Base-by-base conservation (phyloP, 2,888 invertebrate genomes). In the Urechis unicinctus region DNA sequence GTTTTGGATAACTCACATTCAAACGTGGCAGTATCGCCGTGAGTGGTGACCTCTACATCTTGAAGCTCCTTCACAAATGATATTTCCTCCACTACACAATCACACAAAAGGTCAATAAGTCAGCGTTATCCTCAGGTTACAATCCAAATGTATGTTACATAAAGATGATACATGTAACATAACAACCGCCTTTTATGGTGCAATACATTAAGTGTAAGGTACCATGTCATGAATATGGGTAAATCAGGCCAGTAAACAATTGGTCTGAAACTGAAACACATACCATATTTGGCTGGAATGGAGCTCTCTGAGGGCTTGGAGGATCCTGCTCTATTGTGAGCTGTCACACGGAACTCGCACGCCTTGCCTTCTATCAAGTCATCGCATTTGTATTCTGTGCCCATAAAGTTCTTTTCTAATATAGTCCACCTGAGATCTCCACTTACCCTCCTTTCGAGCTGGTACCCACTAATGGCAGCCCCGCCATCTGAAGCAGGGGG, bases 361-460 rank as follows among this genome's bases (percentile, higher is more conserved):
- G 87, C 87, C 80, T 94, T 91, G 56, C 94, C 94, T 76, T 94
- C 93, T 30, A 88, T 85, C 22, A 97, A 82, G 72, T 91, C 92
- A 9, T 62, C 66, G 17, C 65, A 50, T 26, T 52, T 49, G 30
- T 53, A 30, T 17, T 49, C 51, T 17, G 52, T 54, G 5, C 70
- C 71, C 6, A 66, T 60, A 6, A 71, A 67, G 30, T 65, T 62
- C 42, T 50, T 63, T 9, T 56, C 63, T 30, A 64, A 65, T 46
- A 62, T 65, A 17, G 56, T 63, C 73, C 73, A 75, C 53, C 65
- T 66, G 26, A 66, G 60, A 4, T 60, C 60, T 21, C 56, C 50
- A 9, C 26, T 45, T 13, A 25, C 45, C n/a, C 49, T 52, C 58
- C 56, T 67, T 52, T 60, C 60, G 31, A 60, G 30, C 29, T 53